Base-by-base conservation (phyloP, 2,113 vertebrate genomes). In the Elaphurus davidianus region DNA sequence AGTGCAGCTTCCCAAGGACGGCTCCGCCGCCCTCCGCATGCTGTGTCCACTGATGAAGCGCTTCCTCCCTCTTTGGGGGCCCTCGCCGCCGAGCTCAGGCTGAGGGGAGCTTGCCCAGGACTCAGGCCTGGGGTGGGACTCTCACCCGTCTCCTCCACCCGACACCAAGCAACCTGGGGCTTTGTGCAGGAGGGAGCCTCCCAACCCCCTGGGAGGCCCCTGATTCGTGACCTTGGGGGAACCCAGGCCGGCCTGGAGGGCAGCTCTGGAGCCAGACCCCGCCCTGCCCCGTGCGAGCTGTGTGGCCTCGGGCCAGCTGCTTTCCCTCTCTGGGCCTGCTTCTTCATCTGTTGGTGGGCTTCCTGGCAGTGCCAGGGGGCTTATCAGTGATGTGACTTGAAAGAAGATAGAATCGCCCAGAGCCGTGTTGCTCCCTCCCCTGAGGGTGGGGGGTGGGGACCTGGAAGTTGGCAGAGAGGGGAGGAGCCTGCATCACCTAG, bases 1-100 rank as follows among this genome's bases (percentile, higher is more conserved):
- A 0, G 12, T 0, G 25, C 12, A 0, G 19, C 0, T 4, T 19
- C 52, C 1, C 1, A 3, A 0, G 1, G 36, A 8, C 0, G 13
- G 47, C 25, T 2, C 19, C 17, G 0, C 27, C 8, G 0, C 87
- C 40, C 23, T 33, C 6, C 1, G 36, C 43, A 0, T 0, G 8
- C 7, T 0, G 2, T 17, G 88, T 3, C 47, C 14, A 13, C 64
- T 17, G 1, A 3, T 0, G 7, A 8, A 5, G 15, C 27, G 19
- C 11, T 28, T 27, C 27, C n/a, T 14, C 7, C 16, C 1, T 17
- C 43, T 28, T 7, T 9, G 17, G 30, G 36, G 59, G 28, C 30
- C 30, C 54, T 21, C 1, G 6, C 47, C 21, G 1, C n/a, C 11
- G 6, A 15, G 78, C 67, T 30, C 28, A 30, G 55, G 43, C 47